Base-by-base conservation (phyloP, 1,140 invertebrate genomes). In the Solen grandis region DNA sequence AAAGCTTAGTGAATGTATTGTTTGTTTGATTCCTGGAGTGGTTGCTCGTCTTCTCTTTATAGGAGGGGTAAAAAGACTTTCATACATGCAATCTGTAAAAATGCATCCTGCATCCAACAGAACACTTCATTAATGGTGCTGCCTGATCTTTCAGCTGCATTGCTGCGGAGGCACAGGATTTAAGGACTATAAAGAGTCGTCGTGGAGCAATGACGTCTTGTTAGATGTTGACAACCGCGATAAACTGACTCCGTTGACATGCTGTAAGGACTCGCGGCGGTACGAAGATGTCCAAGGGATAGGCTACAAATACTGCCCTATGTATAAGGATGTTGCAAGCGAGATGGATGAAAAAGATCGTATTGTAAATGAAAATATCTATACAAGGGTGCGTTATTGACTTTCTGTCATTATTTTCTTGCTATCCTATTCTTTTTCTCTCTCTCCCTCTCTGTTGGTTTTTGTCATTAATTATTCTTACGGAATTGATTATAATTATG, bases 121-220 rank as follows among this genome's bases (percentile, higher is more conserved):
- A n/a, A n/a, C n/a, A n/a, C n/a, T n/a, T n/a, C n/a, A n/a, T n/a
- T n/a, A n/a, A n/a, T n/a, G n/a, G n/a, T n/a, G n/a, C n/a, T n/a
- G n/a, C n/a, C 41, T 19, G 8, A 46, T 46, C 8, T 68, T 68
- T 25, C 74, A 83, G 81, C 55, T 83, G 5, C 2, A n/a, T 19
- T 83, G 81, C 27, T 83, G 81, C 68, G 81, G 81, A n/a, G 81
- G 81, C 0, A 33, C 14, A 19, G 31, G 41, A 35, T 79, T 63
- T 38, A 66, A 50, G 31, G 81, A 83, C 27, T 83, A 83, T 59
- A 16, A 41, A 16, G 57, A 60, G 35, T 78, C 81, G 0, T 16
- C 25, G 4, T 83, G 81, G 81, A 41, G 35, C 4, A 50, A 76
- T 8, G 46, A 75, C 31, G 57, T 70, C 22, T n/a, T 25, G 2